These are phyloP conservation scores for Apantesis nais DNA, from an alignment of 2,888 invertebrate species.

Conservation along the genomic window DNA sequence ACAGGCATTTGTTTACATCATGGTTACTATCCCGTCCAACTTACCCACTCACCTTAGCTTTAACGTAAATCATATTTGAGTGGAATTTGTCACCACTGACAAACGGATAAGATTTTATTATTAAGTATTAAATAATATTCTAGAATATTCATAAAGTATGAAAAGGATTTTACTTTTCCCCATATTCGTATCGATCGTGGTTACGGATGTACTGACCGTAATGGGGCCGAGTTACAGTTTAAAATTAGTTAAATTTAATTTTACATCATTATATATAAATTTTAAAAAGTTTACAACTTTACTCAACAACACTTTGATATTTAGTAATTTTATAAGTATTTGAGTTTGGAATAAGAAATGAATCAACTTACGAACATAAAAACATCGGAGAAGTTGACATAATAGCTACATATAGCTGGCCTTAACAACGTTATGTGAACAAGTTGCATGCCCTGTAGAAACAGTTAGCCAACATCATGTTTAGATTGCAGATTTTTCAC, in stretches of 20 bases:
- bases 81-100: no score
- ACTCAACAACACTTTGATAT: background rate
- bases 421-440: conserved; percentile 3
- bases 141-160: background rate
- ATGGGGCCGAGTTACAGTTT: no score
- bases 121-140: background rate
- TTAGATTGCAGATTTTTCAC: conserved; percentile 53
- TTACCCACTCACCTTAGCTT: background rate
- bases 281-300: no score
- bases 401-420: background rate
- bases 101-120: background rate
- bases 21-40: background rate
- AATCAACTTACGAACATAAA: background rate
- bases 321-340: background rate
- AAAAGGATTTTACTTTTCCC: no score
- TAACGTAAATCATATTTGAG: background rate
- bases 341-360: background rate
- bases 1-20: background rate
- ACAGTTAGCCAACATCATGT: conserved; percentile 36
- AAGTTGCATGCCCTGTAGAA: conserved; percentile 31
- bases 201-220: no score
- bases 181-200: no score
- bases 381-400: background rate
- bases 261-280: background rate
- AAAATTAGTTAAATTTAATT: no score